Evolutionary conservation across 2,888 invertebrate species (phyloP), one percentile per base, ranked within the genome.

Genomic region (Melitaea athalia): DNA sequence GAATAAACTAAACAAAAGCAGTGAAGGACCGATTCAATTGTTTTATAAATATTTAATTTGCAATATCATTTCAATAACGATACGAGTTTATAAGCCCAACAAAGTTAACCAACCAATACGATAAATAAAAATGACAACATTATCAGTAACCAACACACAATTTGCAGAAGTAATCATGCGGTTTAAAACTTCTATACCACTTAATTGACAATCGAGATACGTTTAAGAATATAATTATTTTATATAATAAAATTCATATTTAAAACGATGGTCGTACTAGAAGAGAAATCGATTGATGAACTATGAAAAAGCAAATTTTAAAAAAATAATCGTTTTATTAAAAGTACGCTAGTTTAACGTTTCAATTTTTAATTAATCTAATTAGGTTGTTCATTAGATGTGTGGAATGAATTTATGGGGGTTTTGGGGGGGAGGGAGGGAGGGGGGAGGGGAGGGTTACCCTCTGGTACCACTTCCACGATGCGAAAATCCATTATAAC

Each of bases 131-230:
- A 15, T 57, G 8, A 57, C 57, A 57, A 42, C 10, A 42, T 38
- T 57, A 57, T 42, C 38, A 42, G 38, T 42, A 57, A 42, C 38
- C 11, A 15, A 57, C 15, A 57, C 38, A n/a, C 38, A 38, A 57
- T 42, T 15, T 55, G 31, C n/a, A 38, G 57, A 38, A 57, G 57
- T 42, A 42, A 42, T 15, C 11, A 57, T 42, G 38, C 38, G 42
- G 38, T n/a, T 42, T 42, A n/a, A 42, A 10, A 42, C 15, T 7
- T 57, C 38, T 11, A 42, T 57, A 42, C n/a, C 15, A 15, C 10
- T 15, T 42, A 5, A n/a, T 3, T 38, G 15, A 57, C 12, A 24
- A 12, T 10, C 17, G 24, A 12, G 31, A 15, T 38, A 57, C 42
- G 57, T 57, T 42, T 42, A 11, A 57, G 10, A 57, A 57, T 42